These are phyloP conservation scores for Esox niger DNA, from an alignment of 2,113 vertebrate species.

Conservation along the genomic window DNA sequence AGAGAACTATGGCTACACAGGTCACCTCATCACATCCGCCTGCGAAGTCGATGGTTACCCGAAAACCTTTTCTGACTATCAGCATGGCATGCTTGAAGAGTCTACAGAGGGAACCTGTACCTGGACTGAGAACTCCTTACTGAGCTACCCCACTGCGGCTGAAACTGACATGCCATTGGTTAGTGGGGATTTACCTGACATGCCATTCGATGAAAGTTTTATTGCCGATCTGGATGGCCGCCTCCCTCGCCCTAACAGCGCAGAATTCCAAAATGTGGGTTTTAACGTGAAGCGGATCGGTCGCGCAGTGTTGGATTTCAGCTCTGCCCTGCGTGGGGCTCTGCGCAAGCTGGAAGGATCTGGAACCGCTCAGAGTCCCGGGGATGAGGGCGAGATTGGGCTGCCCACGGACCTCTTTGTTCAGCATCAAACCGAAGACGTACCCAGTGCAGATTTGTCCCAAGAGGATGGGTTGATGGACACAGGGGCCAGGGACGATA, in stretches of 20 bases:
- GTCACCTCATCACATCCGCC: constrained; percentile 23
- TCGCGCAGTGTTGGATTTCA: constrained; percentile 83
- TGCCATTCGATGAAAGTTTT: background rate
- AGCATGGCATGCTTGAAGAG: constrained; percentile 16
- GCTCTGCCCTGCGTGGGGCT: constrained; percentile 82
- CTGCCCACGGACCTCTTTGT: constrained; percentile 28
- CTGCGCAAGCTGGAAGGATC: constrained; percentile 82
- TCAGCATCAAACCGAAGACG: constrained; percentile 22
- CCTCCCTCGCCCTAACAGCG: constrained; percentile 19
- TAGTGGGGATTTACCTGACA: constrained; percentile 7
- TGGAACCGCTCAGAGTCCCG: constrained; percentile 32
- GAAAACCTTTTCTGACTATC: constrained; percentile 27
- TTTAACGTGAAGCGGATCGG: constrained; percentile 86
- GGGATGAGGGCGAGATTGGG: constrained; percentile 47
- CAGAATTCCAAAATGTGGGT: constrained; percentile 73
- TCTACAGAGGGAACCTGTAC: constrained; percentile 41
- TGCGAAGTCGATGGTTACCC: constrained; percentile 37
- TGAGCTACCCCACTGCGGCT: background rate
- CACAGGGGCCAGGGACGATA: background rate
- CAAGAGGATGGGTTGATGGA: constrained; percentile 4
- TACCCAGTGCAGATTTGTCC: constrained; percentile 13
- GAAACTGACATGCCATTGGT: constrained; percentile 5
- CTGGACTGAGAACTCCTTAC: constrained; percentile 35
- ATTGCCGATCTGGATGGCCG: constrained; percentile 31
- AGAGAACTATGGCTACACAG: constrained; percentile 33